phyloP scores from a whole-genome alignment of 1,140 invertebrate genomes.

The Zaprionus davidi region DNA sequence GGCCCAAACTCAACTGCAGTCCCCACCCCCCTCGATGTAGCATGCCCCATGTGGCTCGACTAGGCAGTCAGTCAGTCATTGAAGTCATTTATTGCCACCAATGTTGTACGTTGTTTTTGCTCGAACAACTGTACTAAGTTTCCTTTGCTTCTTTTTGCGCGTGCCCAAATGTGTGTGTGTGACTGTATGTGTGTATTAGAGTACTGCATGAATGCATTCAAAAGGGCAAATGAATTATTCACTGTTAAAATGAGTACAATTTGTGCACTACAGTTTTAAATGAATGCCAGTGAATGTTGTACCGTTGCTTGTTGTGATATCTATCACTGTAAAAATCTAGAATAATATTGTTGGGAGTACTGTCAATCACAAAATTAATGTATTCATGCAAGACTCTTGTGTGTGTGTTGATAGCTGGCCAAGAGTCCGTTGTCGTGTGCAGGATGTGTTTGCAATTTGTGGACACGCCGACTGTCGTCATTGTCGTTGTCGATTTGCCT shows the following conservation, averaged over 20 bases:
- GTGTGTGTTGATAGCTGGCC: slow-evolving; percentile 55
- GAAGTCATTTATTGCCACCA: slow-evolving; percentile 81
- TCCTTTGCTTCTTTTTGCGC: slow-evolving; percentile 19
- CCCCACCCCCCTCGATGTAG: slow-evolving; percentile 12
- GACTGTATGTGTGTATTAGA: neutral
- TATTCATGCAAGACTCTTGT: neutral
- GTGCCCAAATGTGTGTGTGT: slow-evolving; percentile 27
- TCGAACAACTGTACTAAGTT: slow-evolving; percentile 48
- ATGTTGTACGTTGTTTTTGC: slow-evolving; percentile 68
- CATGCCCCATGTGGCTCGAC: slow-evolving; percentile 5
- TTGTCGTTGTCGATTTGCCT: slow-evolving; percentile 62
- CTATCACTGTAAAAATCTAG: neutral
- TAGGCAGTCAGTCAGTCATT: slow-evolving; percentile 72
- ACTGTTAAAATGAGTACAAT: too few relatives aligned
- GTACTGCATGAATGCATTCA: neutral
- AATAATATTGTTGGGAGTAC: neutral
- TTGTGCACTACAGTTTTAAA: too few relatives aligned
- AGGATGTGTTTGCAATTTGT: slow-evolving; percentile 82
- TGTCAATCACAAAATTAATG: too few relatives aligned
- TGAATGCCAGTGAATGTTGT: too few relatives aligned
- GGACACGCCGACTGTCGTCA: slow-evolving; percentile 80
- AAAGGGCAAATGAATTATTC: neutral
- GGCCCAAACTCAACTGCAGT: slow-evolving; percentile 36
- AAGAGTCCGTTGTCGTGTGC: slow-evolving; percentile 68
- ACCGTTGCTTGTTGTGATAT: too few relatives aligned